Conservation (phyloP, 2,888 invertebrate species). For the Deilephila elpenor region DNA sequence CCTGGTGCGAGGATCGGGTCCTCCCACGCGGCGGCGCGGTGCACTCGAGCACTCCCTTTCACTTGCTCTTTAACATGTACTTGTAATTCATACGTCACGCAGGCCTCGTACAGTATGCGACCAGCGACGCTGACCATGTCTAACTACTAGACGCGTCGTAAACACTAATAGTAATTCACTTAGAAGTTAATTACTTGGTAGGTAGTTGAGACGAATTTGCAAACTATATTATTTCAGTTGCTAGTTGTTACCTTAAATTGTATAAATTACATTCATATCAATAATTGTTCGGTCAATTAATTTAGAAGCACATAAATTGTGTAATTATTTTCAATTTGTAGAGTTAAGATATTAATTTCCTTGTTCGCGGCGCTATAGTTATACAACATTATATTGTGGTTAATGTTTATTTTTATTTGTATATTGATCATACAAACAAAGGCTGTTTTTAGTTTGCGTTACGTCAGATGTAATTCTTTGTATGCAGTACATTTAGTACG, state of each 20-base stretch:
- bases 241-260: background rate
- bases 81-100: constrained; percentile 42
- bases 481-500: background rate
- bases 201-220: no score
- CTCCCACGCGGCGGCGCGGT: constrained; percentile 55
- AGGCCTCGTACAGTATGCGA: background rate
- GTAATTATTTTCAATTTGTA: constrained; percentile 7
- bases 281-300: constrained; percentile 11
- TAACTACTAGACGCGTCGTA: background rate
- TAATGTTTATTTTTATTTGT: constrained; percentile 25
- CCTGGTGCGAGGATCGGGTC: constrained; percentile 47
- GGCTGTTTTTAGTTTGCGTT: background rate
- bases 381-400: background rate
- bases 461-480: constrained; percentile 15
- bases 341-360: constrained; percentile 16
- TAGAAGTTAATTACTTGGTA: background rate
- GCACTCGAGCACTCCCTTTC: constrained; percentile 43
- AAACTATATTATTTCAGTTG: background rate
- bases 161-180: background rate
- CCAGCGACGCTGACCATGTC: background rate
- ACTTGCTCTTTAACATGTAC: constrained; percentile 33
- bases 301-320: background rate
- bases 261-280: background rate
- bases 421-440: constrained; percentile 5
- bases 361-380: constrained; percentile 2